These are phyloP conservation scores for Lordiphosa clarofinis DNA, from an alignment of 1,140 invertebrate genomes.

Conservation along the genomic window DNA sequence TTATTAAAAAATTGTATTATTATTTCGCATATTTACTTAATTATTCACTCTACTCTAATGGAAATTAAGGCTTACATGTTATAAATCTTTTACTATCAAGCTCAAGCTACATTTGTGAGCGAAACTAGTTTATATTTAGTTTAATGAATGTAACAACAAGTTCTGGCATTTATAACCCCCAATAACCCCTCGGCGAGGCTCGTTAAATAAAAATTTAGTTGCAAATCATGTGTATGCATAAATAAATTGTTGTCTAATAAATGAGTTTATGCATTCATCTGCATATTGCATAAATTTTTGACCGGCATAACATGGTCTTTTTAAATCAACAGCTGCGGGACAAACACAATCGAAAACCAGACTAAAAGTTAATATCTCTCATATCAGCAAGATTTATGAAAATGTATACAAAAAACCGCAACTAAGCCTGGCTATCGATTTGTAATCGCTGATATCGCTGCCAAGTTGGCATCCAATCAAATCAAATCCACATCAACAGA, in stretches of 20 bases:
- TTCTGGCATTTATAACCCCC: constrained; percentile 1
- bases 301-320: constrained; percentile 18
- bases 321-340: constrained; percentile 52
- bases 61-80: not conserved
- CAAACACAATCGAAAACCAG: constrained; percentile 63
- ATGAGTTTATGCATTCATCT: constrained; percentile 39
- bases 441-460: constrained; percentile 20
- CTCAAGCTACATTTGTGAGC: not conserved
- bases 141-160: constrained; percentile 1
- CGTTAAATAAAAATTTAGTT: constrained; percentile 39
- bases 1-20: no score
- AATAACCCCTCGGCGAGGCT: not conserved
- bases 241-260: constrained; percentile 57
- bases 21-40: constrained; percentile 1
- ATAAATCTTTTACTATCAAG: constrained; percentile 4
- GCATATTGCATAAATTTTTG: constrained; percentile 42
- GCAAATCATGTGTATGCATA: constrained; percentile 29
- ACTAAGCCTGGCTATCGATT: not conserved
- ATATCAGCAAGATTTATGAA: constrained; percentile 24
- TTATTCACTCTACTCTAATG: constrained; percentile 1
- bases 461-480: constrained; percentile 68
- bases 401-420: not conserved
- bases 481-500: constrained; percentile 20
- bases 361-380: constrained; percentile 20
- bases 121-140: constrained; percentile 6